Evolutionary conservation across 2,888 invertebrate species (phyloP), one percentile per base, ranked within the genome.

Genomic region (Agrenia bidenticulata): DNA sequence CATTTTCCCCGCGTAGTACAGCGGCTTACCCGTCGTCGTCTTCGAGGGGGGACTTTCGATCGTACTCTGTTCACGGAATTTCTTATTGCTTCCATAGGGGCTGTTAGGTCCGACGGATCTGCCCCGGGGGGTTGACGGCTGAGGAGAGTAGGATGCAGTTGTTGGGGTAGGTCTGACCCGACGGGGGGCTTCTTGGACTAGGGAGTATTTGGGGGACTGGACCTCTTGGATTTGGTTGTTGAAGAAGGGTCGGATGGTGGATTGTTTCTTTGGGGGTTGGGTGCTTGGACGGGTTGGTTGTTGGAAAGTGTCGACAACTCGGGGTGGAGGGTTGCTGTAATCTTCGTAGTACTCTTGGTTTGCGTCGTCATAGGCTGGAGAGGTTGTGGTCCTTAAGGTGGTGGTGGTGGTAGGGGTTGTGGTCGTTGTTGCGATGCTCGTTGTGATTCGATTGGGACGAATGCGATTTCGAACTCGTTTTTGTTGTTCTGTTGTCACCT

Each of bases 1-100:
- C 75, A 75, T 75, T 64, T 70, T 73, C 4, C 74, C 76, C 9
- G 69, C 63, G 15, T 64, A 57, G 53, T 76, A 76, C 51, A 76
- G 50, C 2, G 76, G 74, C 42, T 76, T 76, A 41, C 76, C 76
- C 4, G 67, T 64, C 5, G 70, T 73, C 39, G 64, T 68, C 27
- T 69, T 66, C 2, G 64, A 56, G 5, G 64, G 60, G 5, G 67
- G 51, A 26, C 39, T 51, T 19, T 68, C 68, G 9, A 51, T 26
- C 9, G 68, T 68, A n/a, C 63, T 53, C n/a, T 65, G 61, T 37
- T 70, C 67, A n/a, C 63, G 15, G 19, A 57, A 58, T 17, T 63
- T 19, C 2, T 64, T 49, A 13, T 19, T 45, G 7, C 15, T n/a
- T 55, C 32, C 54, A 37, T 51, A 26, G 49, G 42, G 37, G 50